phyloP scores from a whole-genome alignment of 2,888 invertebrate genomes.

The Drosophila rubida region DNA sequence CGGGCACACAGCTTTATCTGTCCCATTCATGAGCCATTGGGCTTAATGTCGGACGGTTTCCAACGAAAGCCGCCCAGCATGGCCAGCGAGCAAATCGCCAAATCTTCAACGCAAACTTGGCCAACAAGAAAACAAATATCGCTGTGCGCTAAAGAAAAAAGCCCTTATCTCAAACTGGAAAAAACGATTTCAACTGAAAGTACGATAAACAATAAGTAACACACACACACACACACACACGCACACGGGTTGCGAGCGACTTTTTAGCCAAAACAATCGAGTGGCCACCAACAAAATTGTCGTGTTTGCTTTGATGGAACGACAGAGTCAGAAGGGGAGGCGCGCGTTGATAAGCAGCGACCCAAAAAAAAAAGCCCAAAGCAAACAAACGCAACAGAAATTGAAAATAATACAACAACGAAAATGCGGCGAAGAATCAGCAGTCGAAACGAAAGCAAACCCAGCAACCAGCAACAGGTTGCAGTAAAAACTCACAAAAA shows the following conservation, averaged over 20 bases:
- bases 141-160: slow-evolving; percentile 20
- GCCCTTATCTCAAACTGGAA: slow-evolving; percentile 38
- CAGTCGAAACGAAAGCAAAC: slow-evolving; percentile 32
- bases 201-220: neutral
- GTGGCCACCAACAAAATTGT: slow-evolving; percentile 19
- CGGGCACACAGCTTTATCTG: slow-evolving; percentile 38
- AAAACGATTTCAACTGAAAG: slow-evolving; percentile 17
- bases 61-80: slow-evolving; percentile 5
- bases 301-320: slow-evolving; percentile 37
- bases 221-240: too few relatives aligned
- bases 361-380: slow-evolving; percentile 22
- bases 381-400: slow-evolving; percentile 7
- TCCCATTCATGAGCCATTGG: slow-evolving; percentile 43
- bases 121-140: slow-evolving; percentile 12
- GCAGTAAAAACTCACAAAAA: slow-evolving; percentile 27
- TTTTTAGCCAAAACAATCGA: slow-evolving; percentile 35
- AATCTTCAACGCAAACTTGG: slow-evolving; percentile 32
- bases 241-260: neutral
- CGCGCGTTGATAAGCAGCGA: slow-evolving; percentile 49
- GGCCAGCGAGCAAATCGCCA: slow-evolving; percentile 1
- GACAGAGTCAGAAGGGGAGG: slow-evolving; percentile 8
- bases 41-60: slow-evolving; percentile 27
- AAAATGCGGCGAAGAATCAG: slow-evolving; percentile 3
- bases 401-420: slow-evolving; percentile 1
- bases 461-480: slow-evolving; percentile 61